Evolutionary conservation across 2,888 invertebrate genomes (phyloP), one percentile per base, ranked within the genome.

Genomic region (Hirtodrosophila cameraria): DNA sequence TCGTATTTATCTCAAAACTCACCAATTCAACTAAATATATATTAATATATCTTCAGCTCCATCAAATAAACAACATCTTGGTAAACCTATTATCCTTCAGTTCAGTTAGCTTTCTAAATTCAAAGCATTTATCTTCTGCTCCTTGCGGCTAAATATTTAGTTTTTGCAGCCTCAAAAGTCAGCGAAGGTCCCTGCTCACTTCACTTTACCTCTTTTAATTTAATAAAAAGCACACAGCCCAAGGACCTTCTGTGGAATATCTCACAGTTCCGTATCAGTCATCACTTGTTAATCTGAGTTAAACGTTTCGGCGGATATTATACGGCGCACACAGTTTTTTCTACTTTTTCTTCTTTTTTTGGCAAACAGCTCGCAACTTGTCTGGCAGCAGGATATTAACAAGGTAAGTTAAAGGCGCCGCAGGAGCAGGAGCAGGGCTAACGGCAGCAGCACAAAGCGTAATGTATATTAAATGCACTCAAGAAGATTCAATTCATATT

Each of bases 401-500:
- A 59, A 59, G 73, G 52, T 57, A 45, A 49, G 59, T 31, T 43
- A 46, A 39, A 35, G 49, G 35, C 27, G 31, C 16, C 13, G 45
- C 27, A 48, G 38, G 23, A 18, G 49, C 43, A 16, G 43, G 28
- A 18, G 16, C 42, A 6, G 43, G 28, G 15, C 13, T 36, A 6
- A 12, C 12, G 36, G 23, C 18, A 28, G 45, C 11, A 18, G 42
- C 55, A 60, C 67, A 74, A 64, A 57, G 54, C 72, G 69, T 86
- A 83, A 86, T 86, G 83, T 85, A 80, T 83, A 83, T 86, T 86
- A 86, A 83, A 83, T 86, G 83, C 80, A 85, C 80, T 80, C 83
- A 60, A 75, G 74, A 53, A 78, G 70, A 82, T 85, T 82, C 82
- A 82, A 82, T 82, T 82, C 82, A 82, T 85, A 81, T 81, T 81